phyloP scores from a whole-genome alignment of 2,888 invertebrate genomes.

The Meteorus colon region DNA sequence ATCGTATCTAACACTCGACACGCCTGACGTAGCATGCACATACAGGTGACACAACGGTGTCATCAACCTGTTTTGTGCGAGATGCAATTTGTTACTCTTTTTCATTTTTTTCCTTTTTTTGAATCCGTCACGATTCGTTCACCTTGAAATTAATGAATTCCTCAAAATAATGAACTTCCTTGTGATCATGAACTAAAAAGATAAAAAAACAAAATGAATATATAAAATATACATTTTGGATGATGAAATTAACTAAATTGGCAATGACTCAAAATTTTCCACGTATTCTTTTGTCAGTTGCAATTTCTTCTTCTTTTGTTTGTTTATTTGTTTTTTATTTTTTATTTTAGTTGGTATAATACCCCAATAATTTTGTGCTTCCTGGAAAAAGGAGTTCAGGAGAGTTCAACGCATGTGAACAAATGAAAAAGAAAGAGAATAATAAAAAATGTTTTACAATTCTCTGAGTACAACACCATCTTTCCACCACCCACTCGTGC shows the following conservation, averaged over 20 bases:
- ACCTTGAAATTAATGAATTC: conserved; percentile 30
- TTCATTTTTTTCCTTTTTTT: conserved; percentile 31
- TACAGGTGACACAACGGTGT: conserved; percentile 55
- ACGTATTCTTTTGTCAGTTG: conserved; percentile 4
- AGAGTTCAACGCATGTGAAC: conserved; percentile 5
- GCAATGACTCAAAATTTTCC: conserved; percentile 9
- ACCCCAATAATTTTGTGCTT: conserved; percentile 5
- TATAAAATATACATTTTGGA: background rate
- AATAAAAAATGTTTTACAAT: background rate
- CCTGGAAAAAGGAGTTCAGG: conserved; percentile 8
- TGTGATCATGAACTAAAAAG: background rate
- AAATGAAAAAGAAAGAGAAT: background rate
- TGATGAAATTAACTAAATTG: conserved; percentile 1
- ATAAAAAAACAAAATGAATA: background rate
- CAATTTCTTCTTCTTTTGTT: background rate
- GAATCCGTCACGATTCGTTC: conserved; percentile 41
- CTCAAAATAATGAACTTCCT: conserved; percentile 21
- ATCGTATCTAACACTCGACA: conserved; percentile 49
- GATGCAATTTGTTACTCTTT: conserved; percentile 36
- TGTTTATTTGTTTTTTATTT: background rate
- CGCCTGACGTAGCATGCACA: conserved; percentile 44
- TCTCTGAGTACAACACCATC: background rate
- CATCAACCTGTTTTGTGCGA: conserved; percentile 48
- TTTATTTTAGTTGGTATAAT: background rate
- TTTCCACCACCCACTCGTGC: conserved; percentile 33